Evolutionary conservation across 2,113 vertebrate genomes (phyloP).

Genomic region (Setophaga coronata): DNA sequence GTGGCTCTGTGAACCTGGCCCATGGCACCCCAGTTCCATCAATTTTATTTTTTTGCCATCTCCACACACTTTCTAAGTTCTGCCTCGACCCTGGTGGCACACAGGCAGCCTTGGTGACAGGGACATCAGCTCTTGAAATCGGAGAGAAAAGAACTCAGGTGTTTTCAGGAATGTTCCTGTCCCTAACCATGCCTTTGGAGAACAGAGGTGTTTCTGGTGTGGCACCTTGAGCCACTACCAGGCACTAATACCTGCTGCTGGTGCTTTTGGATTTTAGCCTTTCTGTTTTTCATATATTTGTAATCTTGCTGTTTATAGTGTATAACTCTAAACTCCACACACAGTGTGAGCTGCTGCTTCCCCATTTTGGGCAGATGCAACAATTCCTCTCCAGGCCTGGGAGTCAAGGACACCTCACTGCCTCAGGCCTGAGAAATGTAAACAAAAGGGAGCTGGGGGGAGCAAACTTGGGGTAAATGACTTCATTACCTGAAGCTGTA

Average conservation of each 20-base stretch:
- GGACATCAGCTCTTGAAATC: not conserved
- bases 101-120: not conserved
- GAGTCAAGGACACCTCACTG: not conserved
- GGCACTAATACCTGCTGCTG: not conserved
- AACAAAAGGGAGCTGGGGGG: not conserved
- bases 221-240: not conserved
- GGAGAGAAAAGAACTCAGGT: not conserved
- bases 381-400: not conserved
- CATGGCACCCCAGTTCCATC: not conserved
- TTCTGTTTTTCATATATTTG: not conserved
- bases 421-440: rapidly evolving
- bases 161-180: not conserved
- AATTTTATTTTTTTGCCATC: not conserved
- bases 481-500: not conserved
- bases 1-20: not conserved
- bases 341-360: rapidly evolving
- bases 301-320: not conserved
- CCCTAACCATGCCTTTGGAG: not conserved
- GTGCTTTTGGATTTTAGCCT: not conserved
- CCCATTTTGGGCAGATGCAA: not conserved
- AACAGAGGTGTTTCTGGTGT: rapidly evolving
- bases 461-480: rapidly evolving
- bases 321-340: rapidly evolving
- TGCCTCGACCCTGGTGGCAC: not conserved
- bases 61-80: too few species aligned